phyloP scores from a whole-genome alignment of 2,888 invertebrate genomes.

The Lasioglossum pauxillum region DNA sequence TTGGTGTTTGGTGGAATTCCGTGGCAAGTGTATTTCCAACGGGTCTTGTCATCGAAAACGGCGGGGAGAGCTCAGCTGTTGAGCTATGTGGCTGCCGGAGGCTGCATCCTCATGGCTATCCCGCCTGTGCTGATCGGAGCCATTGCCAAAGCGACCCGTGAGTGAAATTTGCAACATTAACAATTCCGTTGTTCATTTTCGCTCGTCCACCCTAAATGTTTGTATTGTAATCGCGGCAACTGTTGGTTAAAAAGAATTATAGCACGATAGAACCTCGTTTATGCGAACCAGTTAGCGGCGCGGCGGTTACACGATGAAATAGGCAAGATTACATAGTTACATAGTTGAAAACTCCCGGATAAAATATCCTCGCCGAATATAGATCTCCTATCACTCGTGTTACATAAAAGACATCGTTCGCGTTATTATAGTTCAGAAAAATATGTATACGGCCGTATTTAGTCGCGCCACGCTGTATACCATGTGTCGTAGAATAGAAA shows the following conservation, averaged over 20 bases:
- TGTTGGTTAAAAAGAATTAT: background rate
- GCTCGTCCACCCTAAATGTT: background rate
- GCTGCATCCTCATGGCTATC: slow-evolving; percentile 98
- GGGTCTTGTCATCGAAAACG: slow-evolving; percentile 98
- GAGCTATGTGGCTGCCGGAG: slow-evolving; percentile 97
- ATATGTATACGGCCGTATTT: background rate
- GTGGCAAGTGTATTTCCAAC: slow-evolving; percentile 99
- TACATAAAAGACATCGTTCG: no score
- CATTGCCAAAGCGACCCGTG: slow-evolving; percentile 97
- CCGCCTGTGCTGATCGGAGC: slow-evolving; percentile 99
- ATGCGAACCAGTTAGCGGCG: no score
- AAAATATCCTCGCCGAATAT: no score
- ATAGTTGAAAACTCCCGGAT: no score
- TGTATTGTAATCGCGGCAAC: background rate
- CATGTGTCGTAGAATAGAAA: background rate
- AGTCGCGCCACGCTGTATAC: background rate
- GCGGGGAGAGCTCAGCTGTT: slow-evolving; percentile 96
- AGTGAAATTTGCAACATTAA: slow-evolving; percentile 74
- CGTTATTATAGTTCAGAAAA: background rate
- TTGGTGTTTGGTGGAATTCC: slow-evolving; percentile 98
- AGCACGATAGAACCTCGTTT: background rate
- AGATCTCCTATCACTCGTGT: no score
- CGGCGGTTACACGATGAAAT: background rate
- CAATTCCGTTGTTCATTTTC: background rate
- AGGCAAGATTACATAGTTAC: background rate